These are phyloP conservation scores for Crax fasciolata DNA, from an alignment of 2,797 vertebrate species.

Conservation along the genomic window DNA sequence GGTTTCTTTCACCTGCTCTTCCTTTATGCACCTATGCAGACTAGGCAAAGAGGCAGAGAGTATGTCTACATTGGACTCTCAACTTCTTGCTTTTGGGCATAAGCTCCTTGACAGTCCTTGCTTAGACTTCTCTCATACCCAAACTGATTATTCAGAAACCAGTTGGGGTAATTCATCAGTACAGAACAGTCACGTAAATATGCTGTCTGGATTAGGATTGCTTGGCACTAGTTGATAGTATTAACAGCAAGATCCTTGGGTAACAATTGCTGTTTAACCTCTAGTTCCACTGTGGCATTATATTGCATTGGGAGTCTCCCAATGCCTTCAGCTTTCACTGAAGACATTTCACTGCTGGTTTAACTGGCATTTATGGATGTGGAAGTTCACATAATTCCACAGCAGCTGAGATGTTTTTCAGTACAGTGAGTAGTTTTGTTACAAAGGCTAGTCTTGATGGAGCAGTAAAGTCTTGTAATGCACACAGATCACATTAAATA, in stretches of 20 bases:
- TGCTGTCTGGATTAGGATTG: not conserved
- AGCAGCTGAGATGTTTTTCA: conserved; percentile 69
- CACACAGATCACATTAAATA: conserved; percentile 78
- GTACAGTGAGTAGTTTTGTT: conserved; percentile 67
- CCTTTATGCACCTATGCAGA: not conserved
- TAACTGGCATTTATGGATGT: conserved; percentile 57
- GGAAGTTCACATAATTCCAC: conserved; percentile 41
- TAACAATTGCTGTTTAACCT: conserved; percentile 32
- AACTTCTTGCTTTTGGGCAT: not conserved
- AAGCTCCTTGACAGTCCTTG: not conserved
- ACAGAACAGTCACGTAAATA: not conserved
- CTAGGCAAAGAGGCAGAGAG: not conserved
- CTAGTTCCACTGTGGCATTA: conserved; percentile 29
- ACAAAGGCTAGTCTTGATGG: conserved; percentile 60
- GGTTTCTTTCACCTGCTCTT: not conserved
- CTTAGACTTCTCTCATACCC: not conserved
- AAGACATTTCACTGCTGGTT: not conserved
- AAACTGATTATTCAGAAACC: not conserved
- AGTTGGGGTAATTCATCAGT: not conserved
- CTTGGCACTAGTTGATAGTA: not conserved
- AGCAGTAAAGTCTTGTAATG: conserved; percentile 65
- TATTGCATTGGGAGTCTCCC: conserved; percentile 31
- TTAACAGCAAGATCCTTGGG: not conserved
- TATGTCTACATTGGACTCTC: not conserved
- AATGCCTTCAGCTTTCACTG: conserved; percentile 4